Evolutionary conservation across 2,888 invertebrate genomes (phyloP).

Genomic region (Caenorhabditis macrosperma): DNA sequence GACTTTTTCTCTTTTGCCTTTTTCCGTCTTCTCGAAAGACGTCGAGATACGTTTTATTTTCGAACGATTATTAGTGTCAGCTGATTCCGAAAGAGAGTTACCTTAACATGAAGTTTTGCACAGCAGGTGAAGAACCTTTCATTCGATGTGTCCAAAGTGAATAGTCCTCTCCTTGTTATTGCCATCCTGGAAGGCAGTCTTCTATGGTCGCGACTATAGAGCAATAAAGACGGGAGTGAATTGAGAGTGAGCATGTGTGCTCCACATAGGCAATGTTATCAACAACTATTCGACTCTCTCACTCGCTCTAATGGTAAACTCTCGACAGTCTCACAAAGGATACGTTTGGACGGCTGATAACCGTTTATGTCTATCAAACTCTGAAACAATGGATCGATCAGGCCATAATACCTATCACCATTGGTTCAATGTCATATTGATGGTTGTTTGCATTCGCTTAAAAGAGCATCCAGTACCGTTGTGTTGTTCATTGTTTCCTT

Average conservation of each 20-base stretch:
- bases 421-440: slow-evolving; percentile 16
- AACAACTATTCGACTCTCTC: neutral
- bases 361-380: slow-evolving; percentile 23
- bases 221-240: slow-evolving; percentile 39
- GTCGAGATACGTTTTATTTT: too few species aligned
- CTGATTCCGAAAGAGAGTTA: too few species aligned
- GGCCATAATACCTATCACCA: slow-evolving; percentile 2
- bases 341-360: slow-evolving; percentile 2
- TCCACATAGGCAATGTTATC: slow-evolving; percentile 37
- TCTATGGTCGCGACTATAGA: slow-evolving; percentile 37
- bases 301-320: neutral
- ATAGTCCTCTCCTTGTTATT: slow-evolving; percentile 49
- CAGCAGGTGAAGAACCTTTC: slow-evolving; percentile 60
- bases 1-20: neutral
- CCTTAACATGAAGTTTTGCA: slow-evolving; percentile 58
- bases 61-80: too few species aligned
- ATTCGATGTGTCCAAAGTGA: slow-evolving; percentile 60
- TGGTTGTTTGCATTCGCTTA: slow-evolving; percentile 1
- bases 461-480: neutral
- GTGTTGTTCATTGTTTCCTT: neutral
- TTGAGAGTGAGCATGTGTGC: slow-evolving; percentile 51
- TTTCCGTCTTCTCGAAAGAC: neutral
- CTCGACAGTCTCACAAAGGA: neutral
- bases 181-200: slow-evolving; percentile 37
- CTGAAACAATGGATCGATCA: slow-evolving; percentile 11